Percentiles rank a stretch among this genome's conserved stretches.
These are phyloP conservation scores for Thryonomys swinderianus DNA, from an alignment of 2,113 vertebrate genomes.

Conservation along the genomic window DNA sequence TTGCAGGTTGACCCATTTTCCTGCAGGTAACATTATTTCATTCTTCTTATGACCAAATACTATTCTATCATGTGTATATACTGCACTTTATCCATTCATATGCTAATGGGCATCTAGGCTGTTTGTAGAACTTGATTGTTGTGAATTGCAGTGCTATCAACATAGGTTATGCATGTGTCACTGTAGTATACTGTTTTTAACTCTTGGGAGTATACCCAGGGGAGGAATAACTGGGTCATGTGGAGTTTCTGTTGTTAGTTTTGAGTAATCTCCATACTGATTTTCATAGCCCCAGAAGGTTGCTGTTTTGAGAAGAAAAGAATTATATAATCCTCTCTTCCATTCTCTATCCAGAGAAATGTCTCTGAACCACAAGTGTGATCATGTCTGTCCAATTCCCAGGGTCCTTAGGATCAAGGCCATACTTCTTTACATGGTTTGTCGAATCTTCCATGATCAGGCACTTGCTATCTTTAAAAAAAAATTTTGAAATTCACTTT, in stretches of 20 bases:
- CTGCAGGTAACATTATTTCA: background rate
- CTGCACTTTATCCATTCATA: background rate
- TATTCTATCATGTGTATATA: background rate
- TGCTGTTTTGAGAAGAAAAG: conserved; percentile 57
- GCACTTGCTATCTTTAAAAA: background rate
- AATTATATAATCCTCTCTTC: conserved; percentile 35
- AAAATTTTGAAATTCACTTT: no score
- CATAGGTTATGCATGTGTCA: background rate
- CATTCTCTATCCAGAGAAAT: background rate
- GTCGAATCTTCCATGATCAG: background rate
- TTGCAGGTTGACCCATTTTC: background rate
- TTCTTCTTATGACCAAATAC: background rate
- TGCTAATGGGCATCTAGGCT: background rate
- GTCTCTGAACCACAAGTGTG: conserved; percentile 39
- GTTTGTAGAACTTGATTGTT: background rate
- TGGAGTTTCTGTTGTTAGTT: background rate
- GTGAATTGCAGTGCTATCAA: background rate
- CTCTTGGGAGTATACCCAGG: background rate
- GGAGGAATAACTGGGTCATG: background rate
- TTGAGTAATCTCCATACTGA: background rate
- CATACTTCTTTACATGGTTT: background rate
- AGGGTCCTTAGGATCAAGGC: background rate
- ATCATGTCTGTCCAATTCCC: background rate
- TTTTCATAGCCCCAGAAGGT: background rate
- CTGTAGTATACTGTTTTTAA: background rate